These are phyloP conservation scores for Acanthurus lineatus DNA, from an alignment of 2,797 vertebrate genomes.

Conservation along the genomic window DNA sequence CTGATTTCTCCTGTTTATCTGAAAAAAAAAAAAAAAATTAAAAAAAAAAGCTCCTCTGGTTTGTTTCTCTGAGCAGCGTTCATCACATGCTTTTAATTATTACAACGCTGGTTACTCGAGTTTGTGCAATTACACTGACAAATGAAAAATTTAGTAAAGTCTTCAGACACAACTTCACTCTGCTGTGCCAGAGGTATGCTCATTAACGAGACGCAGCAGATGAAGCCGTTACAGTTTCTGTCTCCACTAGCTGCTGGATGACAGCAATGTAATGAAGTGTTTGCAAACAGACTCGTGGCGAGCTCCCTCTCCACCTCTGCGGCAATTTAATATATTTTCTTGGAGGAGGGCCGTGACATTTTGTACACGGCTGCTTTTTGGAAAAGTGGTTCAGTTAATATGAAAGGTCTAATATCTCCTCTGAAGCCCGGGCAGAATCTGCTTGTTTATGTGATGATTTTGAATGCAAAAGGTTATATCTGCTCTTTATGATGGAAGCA, in stretches of 20 bases:
- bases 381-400: constrained; percentile 17
- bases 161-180: constrained; percentile 23
- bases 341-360: constrained; percentile 40
- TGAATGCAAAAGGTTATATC: not conserved
- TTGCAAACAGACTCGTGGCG: constrained; percentile 42
- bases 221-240: constrained; percentile 16
- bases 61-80: constrained; percentile 10
- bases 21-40: not conserved
- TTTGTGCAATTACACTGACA: constrained; percentile 22
- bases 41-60: not conserved
- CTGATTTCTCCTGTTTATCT: constrained; percentile 8
- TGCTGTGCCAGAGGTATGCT: constrained; percentile 28
- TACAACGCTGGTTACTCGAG: not conserved
- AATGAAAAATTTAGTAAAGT: constrained; percentile 8
- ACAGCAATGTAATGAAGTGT: constrained; percentile 51
- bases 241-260: constrained; percentile 28
- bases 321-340: constrained; percentile 58
- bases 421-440: not conserved
- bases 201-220: constrained; percentile 36
- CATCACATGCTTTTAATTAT: constrained; percentile 24
- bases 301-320: constrained; percentile 40
- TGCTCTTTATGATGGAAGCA: not conserved
- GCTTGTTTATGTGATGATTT: constrained; percentile 6
- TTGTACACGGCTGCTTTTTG: constrained; percentile 14
- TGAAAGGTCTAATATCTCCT: constrained; percentile 32